Evolutionary conservation across 2,888 invertebrate genomes (phyloP).

Genomic region (Tetropium fuscum): DNA sequence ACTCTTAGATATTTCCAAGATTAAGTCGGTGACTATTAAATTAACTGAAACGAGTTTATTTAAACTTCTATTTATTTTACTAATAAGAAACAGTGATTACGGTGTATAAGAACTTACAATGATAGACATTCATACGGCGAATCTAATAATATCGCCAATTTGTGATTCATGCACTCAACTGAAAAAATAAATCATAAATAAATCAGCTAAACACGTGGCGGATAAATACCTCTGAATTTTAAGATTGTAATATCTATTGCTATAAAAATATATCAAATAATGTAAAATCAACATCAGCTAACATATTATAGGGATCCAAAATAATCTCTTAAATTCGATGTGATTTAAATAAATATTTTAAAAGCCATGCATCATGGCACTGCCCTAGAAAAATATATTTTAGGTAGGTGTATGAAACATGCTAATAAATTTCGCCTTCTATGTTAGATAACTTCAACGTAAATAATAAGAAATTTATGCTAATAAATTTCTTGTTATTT

Average conservation of each 20-base stretch:
- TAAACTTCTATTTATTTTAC: no score
- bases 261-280: slow-evolving; percentile 12
- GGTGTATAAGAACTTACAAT: no score
- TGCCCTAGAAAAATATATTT: slow-evolving; percentile 12
- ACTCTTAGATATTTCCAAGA: no score
- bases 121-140: background rate
- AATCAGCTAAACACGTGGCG: slow-evolving; percentile 12
- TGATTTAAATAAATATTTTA: slow-evolving; percentile 24
- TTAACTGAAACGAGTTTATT: no score
- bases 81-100: no score
- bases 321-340: slow-evolving; percentile 11
- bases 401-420: background rate
- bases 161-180: slow-evolving; percentile 23
- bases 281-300: slow-evolving; percentile 9
- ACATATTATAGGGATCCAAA: slow-evolving; percentile 13
- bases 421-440: no score
- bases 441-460: no score
- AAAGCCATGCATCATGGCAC: slow-evolving; percentile 14
- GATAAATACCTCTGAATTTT: slow-evolving; percentile 5
- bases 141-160: slow-evolving; percentile 16
- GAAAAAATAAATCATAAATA: slow-evolving; percentile 24
- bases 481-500: slow-evolving; percentile 1
- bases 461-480: no score
- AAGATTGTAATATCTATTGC: slow-evolving; percentile 10
- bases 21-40: no score